Base-by-base conservation (phyloP, 2,113 vertebrate species). In the Muscicapa adusta region DNA sequence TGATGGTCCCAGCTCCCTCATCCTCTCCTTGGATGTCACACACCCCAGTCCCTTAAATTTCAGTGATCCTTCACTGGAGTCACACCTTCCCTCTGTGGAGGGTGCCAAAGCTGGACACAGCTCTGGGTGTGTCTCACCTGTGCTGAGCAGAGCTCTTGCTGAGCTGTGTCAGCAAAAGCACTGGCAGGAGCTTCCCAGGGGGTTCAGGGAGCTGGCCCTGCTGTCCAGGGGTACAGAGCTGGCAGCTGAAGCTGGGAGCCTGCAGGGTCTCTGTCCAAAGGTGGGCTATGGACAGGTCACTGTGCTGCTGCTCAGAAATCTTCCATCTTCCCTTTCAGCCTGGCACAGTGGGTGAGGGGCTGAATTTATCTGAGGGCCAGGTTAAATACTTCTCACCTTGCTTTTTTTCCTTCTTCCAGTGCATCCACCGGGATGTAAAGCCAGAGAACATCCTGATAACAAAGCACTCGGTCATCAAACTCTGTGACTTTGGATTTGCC, bases 391-490 rank as follows among this genome's bases (percentile, higher is more conserved):
- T 36, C 60, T 96, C 38, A 95, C 68, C 85, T 72, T 73, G 17
- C n/a, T 60, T 15, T 6, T 91, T 61, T 88, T 47, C 83, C 50
- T 88, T 23, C 95, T 71, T 88, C 58, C 97, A 99, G 99, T 99
- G 99, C 96, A 99, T 99, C 80, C 99, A 99, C 93, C 96, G 99
- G 83, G 99, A 99, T 62, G 98, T 99, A 34, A 99, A 99, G 93
- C 99, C 99, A 7, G 99, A 99, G 93, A 99, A 99, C 79, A 99
- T 99, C 79, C 98, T 99, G 89, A 98, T 99, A 96, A 99, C 99
- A 24, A 99, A 99, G 96, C 99, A 99, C 66, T 99, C 98, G 0
- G 98, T 99, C 97, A 98, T 99, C 97, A 99, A 99, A 77, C 98
- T 99, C 45, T 99, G 99, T 68, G 99, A 99, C 97, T 99, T 99